Evolutionary conservation across 64 coral and sea anemone genomes (phyloP).

Genomic region (Montipora sp.): DNA sequence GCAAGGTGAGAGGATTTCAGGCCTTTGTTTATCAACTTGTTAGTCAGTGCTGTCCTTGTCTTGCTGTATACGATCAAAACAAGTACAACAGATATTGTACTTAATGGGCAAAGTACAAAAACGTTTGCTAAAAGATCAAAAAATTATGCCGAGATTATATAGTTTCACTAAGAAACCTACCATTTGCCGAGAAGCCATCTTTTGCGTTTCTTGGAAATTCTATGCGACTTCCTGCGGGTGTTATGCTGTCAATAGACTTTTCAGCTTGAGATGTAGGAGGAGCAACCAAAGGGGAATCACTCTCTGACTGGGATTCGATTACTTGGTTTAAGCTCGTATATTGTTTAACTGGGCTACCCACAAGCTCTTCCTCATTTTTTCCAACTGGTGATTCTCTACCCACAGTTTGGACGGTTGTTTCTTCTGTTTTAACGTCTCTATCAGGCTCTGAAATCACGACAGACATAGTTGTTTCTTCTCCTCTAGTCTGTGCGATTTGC

Average conservation of each 20-base stretch:
- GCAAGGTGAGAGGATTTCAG: no score
- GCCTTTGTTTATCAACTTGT: no score
- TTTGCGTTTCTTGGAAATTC: constrained; percentile 60
- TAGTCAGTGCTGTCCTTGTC: neutral
- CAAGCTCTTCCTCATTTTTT: constrained; percentile 1
- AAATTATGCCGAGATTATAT: no score
- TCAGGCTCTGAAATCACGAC: constrained; percentile 39
- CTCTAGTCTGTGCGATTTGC: neutral
- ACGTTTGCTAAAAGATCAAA: neutral
- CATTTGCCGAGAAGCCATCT: constrained; percentile 36
- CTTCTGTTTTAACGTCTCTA: constrained; percentile 56
- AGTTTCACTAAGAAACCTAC: neutral
- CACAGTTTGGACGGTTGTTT: constrained; percentile 76
- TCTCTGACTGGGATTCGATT: constrained; percentile 49
- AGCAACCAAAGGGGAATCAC: constrained; percentile 63
- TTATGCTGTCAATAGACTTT: constrained; percentile 29
- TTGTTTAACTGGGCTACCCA: neutral
- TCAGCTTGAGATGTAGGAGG: constrained; percentile 84
- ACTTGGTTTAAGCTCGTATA: neutral
- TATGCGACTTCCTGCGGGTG: neutral
- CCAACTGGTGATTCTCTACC: constrained; percentile 48
- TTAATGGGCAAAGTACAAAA: neutral
- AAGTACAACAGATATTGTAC: neutral
- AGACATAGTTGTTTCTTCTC: constrained; percentile 32
- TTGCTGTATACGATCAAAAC: neutral